Evolutionary conservation across 2,888 invertebrate genomes (phyloP).

Genomic region (Asteroscopus sphinx): DNA sequence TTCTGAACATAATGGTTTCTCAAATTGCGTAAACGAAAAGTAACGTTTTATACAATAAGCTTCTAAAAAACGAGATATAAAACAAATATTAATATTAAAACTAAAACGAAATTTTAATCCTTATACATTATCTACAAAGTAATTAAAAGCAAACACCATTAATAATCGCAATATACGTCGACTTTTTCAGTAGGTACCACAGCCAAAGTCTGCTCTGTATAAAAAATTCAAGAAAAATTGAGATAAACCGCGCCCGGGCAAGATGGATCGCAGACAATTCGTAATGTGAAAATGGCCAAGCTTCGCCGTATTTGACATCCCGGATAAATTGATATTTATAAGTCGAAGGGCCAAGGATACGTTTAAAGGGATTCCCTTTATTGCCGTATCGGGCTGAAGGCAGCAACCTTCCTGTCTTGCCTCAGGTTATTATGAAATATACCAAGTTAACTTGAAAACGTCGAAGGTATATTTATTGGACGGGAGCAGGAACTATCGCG

Average conservation of each 20-base stretch:
- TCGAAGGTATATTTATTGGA: conserved; percentile 88
- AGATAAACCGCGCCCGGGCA: conserved; percentile 71
- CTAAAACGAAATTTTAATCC: neutral
- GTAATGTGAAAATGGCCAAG: conserved; percentile 85
- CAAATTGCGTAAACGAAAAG: too few relatives aligned
- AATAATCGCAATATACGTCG: conserved; percentile 59
- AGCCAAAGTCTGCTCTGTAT: conserved; percentile 58
- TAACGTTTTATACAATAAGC: too few relatives aligned
- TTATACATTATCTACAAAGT: conserved; percentile 56
- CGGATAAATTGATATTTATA: conserved; percentile 90
- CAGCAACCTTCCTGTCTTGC: conserved; percentile 85
- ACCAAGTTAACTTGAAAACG: conserved; percentile 85
- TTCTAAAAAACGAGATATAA: neutral
- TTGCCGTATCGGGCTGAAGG: conserved; percentile 82
- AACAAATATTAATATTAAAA: neutral
- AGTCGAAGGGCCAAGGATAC: conserved; percentile 85
- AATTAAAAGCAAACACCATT: conserved; percentile 62
- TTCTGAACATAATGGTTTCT: too few relatives aligned
- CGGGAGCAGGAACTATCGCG: conserved; percentile 84
- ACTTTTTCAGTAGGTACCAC: conserved; percentile 56
- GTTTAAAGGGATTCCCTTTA: conserved; percentile 89
- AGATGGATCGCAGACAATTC: conserved; percentile 80
- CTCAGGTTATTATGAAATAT: conserved; percentile 88
- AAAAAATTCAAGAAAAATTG: conserved; percentile 72
- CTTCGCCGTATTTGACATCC: conserved; percentile 84